A percentile compares a stretch with the other conserved stretches of the same genome.
phyloP scores from a whole-genome alignment of 2,797 vertebrate species.

The Pogonophryne albipinna region DNA sequence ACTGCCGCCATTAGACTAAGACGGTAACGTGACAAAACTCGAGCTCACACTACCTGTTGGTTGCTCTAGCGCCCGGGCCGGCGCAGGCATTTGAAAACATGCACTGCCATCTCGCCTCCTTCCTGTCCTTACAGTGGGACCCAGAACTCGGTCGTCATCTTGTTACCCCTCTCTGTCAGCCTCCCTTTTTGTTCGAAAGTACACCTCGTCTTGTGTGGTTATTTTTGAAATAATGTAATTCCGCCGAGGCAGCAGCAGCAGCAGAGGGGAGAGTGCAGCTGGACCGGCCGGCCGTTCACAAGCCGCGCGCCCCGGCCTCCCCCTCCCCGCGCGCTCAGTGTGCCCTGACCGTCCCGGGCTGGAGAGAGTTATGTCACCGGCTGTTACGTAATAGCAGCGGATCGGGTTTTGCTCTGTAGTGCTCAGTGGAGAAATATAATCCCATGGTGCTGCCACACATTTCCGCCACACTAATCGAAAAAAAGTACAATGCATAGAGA shows the following conservation, averaged over 20 bases:
- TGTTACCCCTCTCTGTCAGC: conserved; percentile 3
- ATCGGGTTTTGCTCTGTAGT: conserved; percentile 74
- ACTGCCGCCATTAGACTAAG: conserved; percentile 17
- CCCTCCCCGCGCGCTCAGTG: conserved; percentile 31
- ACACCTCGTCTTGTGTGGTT: conserved; percentile 38
- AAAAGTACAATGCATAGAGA: conserved; percentile 40
- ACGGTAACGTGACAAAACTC: background rate
- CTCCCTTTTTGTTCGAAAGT: conserved; percentile 1
- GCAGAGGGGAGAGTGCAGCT: conserved; percentile 53
- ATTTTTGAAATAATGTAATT: conserved; percentile 48
- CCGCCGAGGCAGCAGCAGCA: conserved; percentile 30
- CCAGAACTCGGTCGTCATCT: conserved; percentile 39
- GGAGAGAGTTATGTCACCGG: conserved; percentile 82
- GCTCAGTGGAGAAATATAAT: conserved; percentile 77
- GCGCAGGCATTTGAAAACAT: conserved; percentile 73
- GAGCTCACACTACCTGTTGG: conserved; percentile 64
- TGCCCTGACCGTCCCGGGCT: conserved; percentile 64
- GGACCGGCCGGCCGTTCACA: conserved; percentile 52
- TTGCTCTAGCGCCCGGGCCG: conserved; percentile 68
- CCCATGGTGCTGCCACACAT: conserved; percentile 66
- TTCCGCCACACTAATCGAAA: conserved; percentile 54
- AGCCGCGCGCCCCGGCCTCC: conserved; percentile 40
- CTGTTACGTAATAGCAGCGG: conserved; percentile 80
- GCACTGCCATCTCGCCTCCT: conserved; percentile 66
- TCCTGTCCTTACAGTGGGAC: conserved; percentile 32